A percentile compares a stretch with the other conserved stretches of the same genome.
Evolutionary conservation across 2,797 vertebrate genomes (phyloP).

Genomic region (Xyrichtys novacula): DNA sequence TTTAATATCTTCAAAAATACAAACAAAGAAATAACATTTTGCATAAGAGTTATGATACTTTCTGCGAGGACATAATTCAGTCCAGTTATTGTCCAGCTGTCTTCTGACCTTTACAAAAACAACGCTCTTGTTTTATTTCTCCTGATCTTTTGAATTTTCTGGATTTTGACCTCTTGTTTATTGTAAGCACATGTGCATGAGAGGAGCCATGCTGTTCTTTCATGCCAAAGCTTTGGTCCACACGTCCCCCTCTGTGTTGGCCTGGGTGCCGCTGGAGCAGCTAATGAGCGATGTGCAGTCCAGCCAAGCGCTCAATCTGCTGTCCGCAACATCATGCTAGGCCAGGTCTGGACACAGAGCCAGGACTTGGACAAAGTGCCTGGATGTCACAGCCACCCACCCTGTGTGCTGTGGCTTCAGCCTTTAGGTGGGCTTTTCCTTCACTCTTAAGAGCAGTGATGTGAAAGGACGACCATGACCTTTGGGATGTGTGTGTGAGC

Average conservation of each 20-base stretch:
- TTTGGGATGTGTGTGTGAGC: conserved; percentile 8
- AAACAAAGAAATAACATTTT: no score
- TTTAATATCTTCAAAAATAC: no score
- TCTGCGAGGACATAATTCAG: no score
- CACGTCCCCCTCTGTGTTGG: conserved; percentile 52
- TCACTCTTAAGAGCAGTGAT: conserved; percentile 29
- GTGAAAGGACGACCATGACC: conserved; percentile 6
- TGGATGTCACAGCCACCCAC: conserved; percentile 48
- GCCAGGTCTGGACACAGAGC: conserved; percentile 59
- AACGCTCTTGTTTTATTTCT: not conserved
- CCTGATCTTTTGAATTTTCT: not conserved
- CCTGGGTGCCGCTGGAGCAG: conserved; percentile 52
- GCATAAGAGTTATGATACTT: no score
- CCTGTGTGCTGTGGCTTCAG: conserved; percentile 22
- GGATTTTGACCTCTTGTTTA: not conserved
- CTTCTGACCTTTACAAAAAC: no score
- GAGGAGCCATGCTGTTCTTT: conserved; percentile 1
- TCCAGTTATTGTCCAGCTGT: no score
- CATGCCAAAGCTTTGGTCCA: conserved; percentile 10
- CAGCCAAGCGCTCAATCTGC: conserved; percentile 66
- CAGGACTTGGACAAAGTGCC: conserved; percentile 55
- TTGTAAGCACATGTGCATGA: conserved; percentile 16
- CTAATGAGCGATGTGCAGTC: conserved; percentile 73
- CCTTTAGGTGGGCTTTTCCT: conserved; percentile 44
- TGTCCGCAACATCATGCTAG: conserved; percentile 62